Base-by-base conservation (phyloP, 1,140 invertebrate species). In the Orius insidiosus region DNA sequence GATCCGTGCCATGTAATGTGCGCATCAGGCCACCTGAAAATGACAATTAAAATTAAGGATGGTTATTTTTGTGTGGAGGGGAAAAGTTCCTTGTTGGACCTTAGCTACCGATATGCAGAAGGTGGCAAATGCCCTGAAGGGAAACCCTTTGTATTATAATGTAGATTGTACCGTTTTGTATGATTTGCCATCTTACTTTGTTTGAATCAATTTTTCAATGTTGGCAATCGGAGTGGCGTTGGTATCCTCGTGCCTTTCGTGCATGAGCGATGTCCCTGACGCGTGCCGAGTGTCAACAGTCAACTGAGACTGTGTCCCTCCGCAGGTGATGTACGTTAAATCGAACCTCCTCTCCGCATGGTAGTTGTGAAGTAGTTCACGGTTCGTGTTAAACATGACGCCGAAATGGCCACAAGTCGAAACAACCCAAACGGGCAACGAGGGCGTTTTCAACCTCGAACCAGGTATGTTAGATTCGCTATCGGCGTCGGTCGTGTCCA, bases 361-460 rank as follows among this genome's bases (percentile, higher is more conserved):
- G 63, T 86, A 86, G 60, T 86, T 83, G 52, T 81, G 70, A 19
- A 85, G 65, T 11, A 86, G 64, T 55, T 86, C 82, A 35, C 75
- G 66, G 56, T 85, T 86, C 0, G 75, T 76, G 58, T 85, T 85
- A 58, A 85, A 86, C 1, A 86, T 61, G 1, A 86, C 67, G 2
- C 81, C 83, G 52, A 73, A 81, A 54, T 82, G 76, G 0, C 77
- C 77, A 1, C 74, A 70, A 48, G 78, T 77, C 40, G 72, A 68
- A 1, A 80, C 77, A 5, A 83, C 71, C 84, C 84, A 87, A 54
- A 87, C 78, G 4, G 85, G 84, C 31, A 76, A 63, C 55, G 74
- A 78, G 13, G 84, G 85, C 2, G 85, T 88, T 59, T 86, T 86
- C 36, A 87, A 59, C 16, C 84, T 70, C 1, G 82, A 85, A 9